Evolutionary conservation across 2,888 invertebrate genomes (phyloP).

Genomic region (Limnephilus auricula): DNA sequence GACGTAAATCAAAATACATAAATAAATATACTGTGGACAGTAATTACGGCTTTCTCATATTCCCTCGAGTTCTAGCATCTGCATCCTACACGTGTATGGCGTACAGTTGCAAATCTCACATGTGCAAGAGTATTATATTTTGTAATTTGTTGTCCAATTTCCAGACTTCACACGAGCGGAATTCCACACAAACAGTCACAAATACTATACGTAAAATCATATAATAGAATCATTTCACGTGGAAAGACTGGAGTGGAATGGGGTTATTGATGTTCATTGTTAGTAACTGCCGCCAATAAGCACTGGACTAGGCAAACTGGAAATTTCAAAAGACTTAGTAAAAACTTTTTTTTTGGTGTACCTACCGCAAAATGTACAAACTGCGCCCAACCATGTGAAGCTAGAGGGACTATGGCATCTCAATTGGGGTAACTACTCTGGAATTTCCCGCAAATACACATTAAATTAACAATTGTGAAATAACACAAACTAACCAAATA

Average conservation of each 20-base stretch:
- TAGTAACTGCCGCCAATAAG: not conserved
- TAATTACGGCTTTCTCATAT: no score
- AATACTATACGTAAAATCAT: not conserved
- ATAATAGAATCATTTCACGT: not conserved
- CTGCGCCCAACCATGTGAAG: no score
- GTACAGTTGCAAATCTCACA: not conserved
- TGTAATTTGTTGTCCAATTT: not conserved
- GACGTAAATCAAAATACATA: no score
- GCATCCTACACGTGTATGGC: not conserved
- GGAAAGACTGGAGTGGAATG: not conserved
- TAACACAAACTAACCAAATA: no score
- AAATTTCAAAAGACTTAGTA: not conserved
- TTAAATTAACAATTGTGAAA: no score
- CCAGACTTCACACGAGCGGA: not conserved
- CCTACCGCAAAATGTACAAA: no score
- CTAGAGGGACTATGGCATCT: no score
- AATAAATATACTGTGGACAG: no score
- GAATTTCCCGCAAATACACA: no score
- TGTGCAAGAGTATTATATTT: not conserved
- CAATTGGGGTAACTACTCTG: no score
- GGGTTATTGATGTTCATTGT: not conserved
- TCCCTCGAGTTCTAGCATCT: no score
- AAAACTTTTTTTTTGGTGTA: no score
- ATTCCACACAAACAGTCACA: not conserved
- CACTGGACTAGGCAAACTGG: not conserved